Evolutionary conservation across 2,113 vertebrate genomes (phyloP), one percentile per base, ranked within the genome.

Genomic region (Jaculus jaculus): DNA sequence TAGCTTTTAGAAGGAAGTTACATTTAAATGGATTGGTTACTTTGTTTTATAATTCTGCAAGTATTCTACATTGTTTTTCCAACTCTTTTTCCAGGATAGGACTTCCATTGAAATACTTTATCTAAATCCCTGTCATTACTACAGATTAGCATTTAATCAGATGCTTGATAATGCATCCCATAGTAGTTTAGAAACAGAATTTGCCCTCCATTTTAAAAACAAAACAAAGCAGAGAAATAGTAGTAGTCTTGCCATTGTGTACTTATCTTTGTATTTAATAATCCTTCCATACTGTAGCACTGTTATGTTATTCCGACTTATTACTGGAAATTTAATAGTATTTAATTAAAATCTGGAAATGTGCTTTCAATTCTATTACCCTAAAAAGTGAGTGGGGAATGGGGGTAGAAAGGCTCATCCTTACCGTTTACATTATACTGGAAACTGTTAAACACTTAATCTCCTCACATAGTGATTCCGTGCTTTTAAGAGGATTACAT

Each of bases 401-500:
- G 68, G 32, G 15, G 60, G 28, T n/a, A 69, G n/a, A 71, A 32
- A 84, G 84, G n/a, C 96, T 97, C 85, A 96, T 97, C 54, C n/a
- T 97, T 96, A 88, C 37, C 9, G 12, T 92, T 97, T 97, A 91
- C 84, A 94, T 94, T 98, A 92, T 95, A 84, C 39, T 97, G 91
- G 90, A 96, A 96, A 95, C 87, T 95, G 87, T 97, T 98, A 97
- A 92, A 97, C 2, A 30, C 78, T 95, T 98, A 97, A 98, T 98
- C 97, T 98, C 96, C 95, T 97, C 72, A 20, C 95, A 90, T 87
- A 96, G 95, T 84, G 74, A 51, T 95, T 97, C 94, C 96, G 89
- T 96, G 96, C 90, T 98, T 98, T 98, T 97, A 98, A 98, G 94
- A 97, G 93, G 98, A 98, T 98, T 98, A 97, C 96, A 95, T 94